phyloP scores from a whole-genome alignment of 2,113 vertebrate species.

The Oxyruncus cristatus region DNA sequence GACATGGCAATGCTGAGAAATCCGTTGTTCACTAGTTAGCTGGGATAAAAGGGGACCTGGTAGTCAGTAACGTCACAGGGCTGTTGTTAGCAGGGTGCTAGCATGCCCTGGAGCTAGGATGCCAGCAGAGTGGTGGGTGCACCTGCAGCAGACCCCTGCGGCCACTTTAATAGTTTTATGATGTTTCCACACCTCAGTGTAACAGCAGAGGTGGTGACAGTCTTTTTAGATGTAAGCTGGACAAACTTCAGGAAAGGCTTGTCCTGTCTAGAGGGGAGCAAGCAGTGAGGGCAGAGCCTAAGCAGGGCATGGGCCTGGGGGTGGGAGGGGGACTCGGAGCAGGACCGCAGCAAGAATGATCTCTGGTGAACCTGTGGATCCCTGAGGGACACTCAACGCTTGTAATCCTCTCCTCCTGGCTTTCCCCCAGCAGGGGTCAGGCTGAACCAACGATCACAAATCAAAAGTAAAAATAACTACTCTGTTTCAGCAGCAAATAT shows the following conservation, averaged over 20 bases:
- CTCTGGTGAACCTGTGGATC: too few relatives aligned
- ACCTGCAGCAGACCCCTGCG: not conserved
- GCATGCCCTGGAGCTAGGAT: not conserved
- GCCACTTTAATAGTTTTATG: fast-evolving
- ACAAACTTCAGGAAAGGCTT: not conserved
- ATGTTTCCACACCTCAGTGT: fast-evolving
- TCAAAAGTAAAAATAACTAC: not conserved
- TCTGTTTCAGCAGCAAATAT: not conserved
- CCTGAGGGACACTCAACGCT: fast-evolving
- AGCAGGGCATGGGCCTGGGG: not conserved
- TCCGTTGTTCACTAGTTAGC: not conserved
- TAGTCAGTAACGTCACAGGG: not conserved
- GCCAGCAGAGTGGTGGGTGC: not conserved
- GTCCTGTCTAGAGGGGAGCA: fast-evolving
- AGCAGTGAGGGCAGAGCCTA: not conserved
- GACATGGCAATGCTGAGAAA: not conserved
- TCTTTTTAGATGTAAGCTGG: not conserved
- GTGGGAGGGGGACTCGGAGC: not conserved
- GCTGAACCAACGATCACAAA: not conserved
- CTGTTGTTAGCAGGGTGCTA: not conserved
- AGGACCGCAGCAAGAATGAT: fast-evolving
- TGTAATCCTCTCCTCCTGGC: not conserved
- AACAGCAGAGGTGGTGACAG: not conserved
- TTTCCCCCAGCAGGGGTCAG: conserved; percentile 57
- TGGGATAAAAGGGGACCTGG: fast-evolving